Evolutionary conservation across 2,888 invertebrate genomes (phyloP), one percentile per base, ranked within the genome.

Genomic region (Tetragonula carbonaria): DNA sequence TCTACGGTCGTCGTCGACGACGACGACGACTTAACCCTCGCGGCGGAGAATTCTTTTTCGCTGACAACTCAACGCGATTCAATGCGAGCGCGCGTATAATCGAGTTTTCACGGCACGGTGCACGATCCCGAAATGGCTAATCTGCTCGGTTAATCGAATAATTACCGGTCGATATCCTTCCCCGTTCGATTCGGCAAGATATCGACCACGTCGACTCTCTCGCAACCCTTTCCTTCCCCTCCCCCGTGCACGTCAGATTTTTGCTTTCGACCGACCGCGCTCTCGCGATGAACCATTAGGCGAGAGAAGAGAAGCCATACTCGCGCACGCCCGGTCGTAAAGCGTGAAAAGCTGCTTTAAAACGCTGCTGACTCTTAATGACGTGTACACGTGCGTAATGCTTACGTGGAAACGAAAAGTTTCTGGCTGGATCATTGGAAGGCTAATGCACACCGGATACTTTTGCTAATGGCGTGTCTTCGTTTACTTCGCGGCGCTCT

Each of bases 331-430:
- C 86, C 90, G 90, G 88, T 92, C 92, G 91, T 93, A 93, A 93
- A 93, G 90, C 90, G 91, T 93, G 91, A 93, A 93, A 93, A 92
- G 93, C 88, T 90, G 90, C 88, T 92, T 92, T 92, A 93, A 92
- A 93, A 90, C 18, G 18, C 21, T 6, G 92, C 91, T 70, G 86
- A 89, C 89, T 91, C 91, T 93, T 93, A 92, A 93, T 91, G 92
- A 92, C 91, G 89, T 88, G 89, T 88, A 88, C 82, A 87, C 89
- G 89, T 85, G 91, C 91, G 89, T 91, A 91, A 91, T 87, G 90
- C 87, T 88, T 87, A 90, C 89, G 86, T 82, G 84, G 87, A 87
- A 87, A 87, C 79, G 85, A 86, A 90, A 89, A 81, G 45, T 45
- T 82, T 70, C 84, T 82, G 53, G 63, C 82, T 68, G 88, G 88